Base-by-base conservation (phyloP, 53 echinoderm and acorn worm species). In the Stichopus horrens region DNA sequence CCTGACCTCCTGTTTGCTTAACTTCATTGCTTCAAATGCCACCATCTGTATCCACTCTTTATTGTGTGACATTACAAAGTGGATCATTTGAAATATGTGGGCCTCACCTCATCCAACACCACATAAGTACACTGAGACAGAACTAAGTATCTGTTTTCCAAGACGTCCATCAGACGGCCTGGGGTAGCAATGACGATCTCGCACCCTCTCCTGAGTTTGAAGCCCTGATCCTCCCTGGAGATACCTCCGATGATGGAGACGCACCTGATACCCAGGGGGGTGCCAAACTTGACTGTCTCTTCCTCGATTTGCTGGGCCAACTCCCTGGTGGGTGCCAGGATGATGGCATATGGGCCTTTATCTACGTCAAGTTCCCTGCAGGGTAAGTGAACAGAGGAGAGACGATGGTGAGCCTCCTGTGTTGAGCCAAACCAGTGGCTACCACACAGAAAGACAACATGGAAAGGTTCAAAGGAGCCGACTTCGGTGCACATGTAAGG, bases 151-250 rank as follows among this genome's bases (percentile, higher is more conserved):
- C 98, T 92, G 77, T 98, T 98, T 90, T 98, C 98, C 78, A 98
- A 63, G 63, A 98, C 98, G 65, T 98, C 98, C 76, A 98, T 95
- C 58, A 98, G 94, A 94, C 98, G 98, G 76, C 98, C 98, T 0
- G 98, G 98, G 18, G 98, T 98, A n/a, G 98, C 98, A 77, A 98
- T 98, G 90, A 98, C 98, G 63, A 97, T 94, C 92, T 98, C 98
- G 73, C 93, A 93, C 20, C 98, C 98, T 76, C 86, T 78, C 55
- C 98, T 90, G 52, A 98, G 88, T 87, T 95, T 98, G 80, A 98
- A 95, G 13, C 98, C 98, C 89, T 98, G 98, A 86, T 98, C 98
- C 90, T 98, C 98, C 8, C 98, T 88, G 56, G 98, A 98, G 74
- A 98, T 98, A 75, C 98, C 98, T 10, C 98, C 98, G n/a, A 98